Base-by-base conservation (phyloP, 2,888 invertebrate genomes). In the Lycia hirtaria region DNA sequence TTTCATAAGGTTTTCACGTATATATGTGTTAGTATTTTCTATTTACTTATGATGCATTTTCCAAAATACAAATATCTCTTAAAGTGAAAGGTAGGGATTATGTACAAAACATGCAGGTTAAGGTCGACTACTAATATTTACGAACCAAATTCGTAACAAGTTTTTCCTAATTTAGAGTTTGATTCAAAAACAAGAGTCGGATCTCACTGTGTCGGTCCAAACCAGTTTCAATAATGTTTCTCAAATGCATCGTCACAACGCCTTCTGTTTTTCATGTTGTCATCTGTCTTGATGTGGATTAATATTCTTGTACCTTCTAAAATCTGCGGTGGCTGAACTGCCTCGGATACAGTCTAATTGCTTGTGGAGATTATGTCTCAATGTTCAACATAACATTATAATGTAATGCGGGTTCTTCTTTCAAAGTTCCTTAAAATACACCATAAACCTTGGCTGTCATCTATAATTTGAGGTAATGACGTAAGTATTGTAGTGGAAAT, bases 351-450 rank as follows among this genome's bases (percentile, higher is more conserved):
- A 62, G 66, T 68, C 64, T 61, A 56, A 59, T 38, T 54, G 50
- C 47, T 57, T 56, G 63, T 64, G 66, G 56, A 68, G 65, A 70
- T 71, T 65, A 56, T 62, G 62, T 70, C 65, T 75, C 80, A 81
- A 80, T 80, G 79, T 65, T 67, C 60, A 60, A 56, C 49, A 66
- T 62, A 56, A 26, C 35, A 24, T 35, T 54, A 73, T 82, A 80
- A 83, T 83, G 78, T 83, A 81, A 62, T 64, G 73, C 67, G 65
- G 68, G 69, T 66, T 69, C 65, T 71, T 76, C 64, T 69, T 71
- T 64, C 60, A 61, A 64, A 32, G 15, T 26, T 64, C 67, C 64
- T 43, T 65, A 32, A 44, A 64, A 58, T 40, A 47, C 37, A 53
- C 33, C 43, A 48, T 51, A 30, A 62, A 44, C 52, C 44, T 62